phyloP scores from a whole-genome alignment of 2,113 vertebrate genomes.

The Tricholaema leucomelas region DNA sequence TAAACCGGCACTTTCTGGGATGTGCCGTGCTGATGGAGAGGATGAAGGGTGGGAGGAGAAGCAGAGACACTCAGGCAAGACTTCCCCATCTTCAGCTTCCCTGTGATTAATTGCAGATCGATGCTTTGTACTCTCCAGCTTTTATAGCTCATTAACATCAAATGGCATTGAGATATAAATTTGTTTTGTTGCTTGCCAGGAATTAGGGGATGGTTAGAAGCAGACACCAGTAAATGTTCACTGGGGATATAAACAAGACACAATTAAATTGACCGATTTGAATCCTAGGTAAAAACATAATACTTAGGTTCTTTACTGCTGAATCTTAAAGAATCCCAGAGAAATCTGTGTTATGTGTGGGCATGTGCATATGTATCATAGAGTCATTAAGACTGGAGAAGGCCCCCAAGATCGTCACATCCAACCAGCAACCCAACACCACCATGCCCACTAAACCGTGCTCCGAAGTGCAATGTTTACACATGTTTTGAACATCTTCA shows the following conservation, averaged over 20 bases:
- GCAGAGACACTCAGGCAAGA: not conserved
- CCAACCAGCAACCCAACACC: no score
- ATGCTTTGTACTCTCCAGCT: not conserved
- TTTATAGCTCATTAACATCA: conserved; percentile 15
- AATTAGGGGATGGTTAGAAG: not conserved
- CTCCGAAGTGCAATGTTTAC: no score
- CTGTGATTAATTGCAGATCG: conserved; percentile 25
- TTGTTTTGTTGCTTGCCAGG: not conserved
- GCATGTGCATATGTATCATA: not conserved
- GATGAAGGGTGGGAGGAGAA: not conserved
- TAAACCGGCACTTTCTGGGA: conserved; percentile 15
- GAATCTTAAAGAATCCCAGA: not conserved
- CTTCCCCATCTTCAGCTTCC: not conserved
- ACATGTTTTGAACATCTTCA: no score
- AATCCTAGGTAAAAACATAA: not conserved
- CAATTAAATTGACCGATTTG: accelerated
- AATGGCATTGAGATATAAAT: not conserved
- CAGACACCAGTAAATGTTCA: not conserved
- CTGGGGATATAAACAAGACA: not conserved
- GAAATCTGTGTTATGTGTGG: not conserved
- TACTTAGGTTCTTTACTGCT: not conserved
- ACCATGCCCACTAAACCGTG: no score
- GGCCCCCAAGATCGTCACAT: no score
- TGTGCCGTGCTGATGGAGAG: not conserved
- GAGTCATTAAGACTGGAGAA: no score